Evolutionary conservation across 53 echinoderm and acorn worm species (phyloP), one percentile per base, ranked within the genome.

Genomic region (Apostichopus leukothele): DNA sequence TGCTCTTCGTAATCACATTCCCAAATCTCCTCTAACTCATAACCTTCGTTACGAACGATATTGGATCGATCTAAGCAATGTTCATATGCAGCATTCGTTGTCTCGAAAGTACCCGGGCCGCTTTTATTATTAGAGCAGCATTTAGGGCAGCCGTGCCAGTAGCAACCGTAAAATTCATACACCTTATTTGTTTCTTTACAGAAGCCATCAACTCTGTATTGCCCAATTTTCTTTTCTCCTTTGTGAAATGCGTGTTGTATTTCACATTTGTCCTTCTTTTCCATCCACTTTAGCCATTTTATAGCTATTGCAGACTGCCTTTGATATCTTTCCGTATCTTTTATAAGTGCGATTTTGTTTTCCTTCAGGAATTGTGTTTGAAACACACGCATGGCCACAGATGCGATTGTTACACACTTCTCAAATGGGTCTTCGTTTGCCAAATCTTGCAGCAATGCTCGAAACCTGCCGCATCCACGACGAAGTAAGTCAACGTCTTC

Each of bases 371-470:
- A 91, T 9, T 53, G 79, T 7, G 73, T 78, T 21, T 88, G 53
- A 73, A 52, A 91, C 23, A 91, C 88, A 1, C 22, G 59, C 53
- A 79, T 19, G 12, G 87, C 78, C 4, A 90, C 90, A 5, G 89
- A 88, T 1, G 95, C 93, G 51, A 93, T 95, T 9, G 93, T 94
- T 26, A 94, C 84, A 60, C 75, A 84, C 5, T 74, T 63, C 53
- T 86, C 27, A 67, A 94, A 93, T 4, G 93, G 95, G 52, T 95
- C 95, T 1, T 90, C 52, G 3, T 92, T 90, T 0, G 50, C 66
- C 5, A 83, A 16, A 52, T 84, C 76, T 25, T 67, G 16, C 18
- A 91, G 83, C 19, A 83, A 63, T 19, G 60, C 6, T 12, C 89
- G 75, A 51, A 89, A 91, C 23, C 53, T 18, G 11, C 79, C 9